Conservation (phyloP, 2,888 invertebrate species). For the Silvanus unidentatus region DNA sequence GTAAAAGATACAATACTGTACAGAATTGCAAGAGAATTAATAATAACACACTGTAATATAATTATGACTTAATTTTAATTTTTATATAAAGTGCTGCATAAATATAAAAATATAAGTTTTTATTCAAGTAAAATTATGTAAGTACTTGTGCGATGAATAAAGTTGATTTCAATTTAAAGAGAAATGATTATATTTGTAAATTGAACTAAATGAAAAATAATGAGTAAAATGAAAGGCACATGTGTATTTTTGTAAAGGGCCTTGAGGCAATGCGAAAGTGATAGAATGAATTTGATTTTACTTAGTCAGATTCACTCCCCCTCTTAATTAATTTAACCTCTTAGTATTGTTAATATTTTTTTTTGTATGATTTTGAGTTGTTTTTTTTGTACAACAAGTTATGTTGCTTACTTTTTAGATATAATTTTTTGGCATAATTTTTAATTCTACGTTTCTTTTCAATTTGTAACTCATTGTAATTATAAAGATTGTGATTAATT, state of each 20-base stretch:
- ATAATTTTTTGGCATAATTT: slow-evolving; percentile 1
- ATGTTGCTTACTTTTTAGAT: not conserved
- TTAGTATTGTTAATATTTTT: slow-evolving; percentile 5
- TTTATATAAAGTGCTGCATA: slow-evolving; percentile 21
- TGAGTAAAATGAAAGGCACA: slow-evolving; percentile 30
- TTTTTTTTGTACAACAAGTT: not conserved
- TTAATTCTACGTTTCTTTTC: not conserved
- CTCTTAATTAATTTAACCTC: slow-evolving; percentile 4
- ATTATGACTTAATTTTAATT: slow-evolving; percentile 17
- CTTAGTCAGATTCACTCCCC: slow-evolving; percentile 34
- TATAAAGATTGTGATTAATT: slow-evolving; percentile 20
- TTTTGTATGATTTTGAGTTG: not conserved
- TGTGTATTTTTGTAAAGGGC: slow-evolving; percentile 48
- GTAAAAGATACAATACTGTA: slow-evolving; percentile 26
- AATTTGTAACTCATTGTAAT: slow-evolving; percentile 12
- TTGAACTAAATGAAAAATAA: slow-evolving; percentile 10
- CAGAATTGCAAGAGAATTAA: slow-evolving; percentile 17
- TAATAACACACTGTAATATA: slow-evolving; percentile 27
- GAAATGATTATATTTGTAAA: slow-evolving; percentile 10
- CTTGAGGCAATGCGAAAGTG: slow-evolving; percentile 42
- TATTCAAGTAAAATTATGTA: slow-evolving; percentile 22
- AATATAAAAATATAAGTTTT: slow-evolving; percentile 6
- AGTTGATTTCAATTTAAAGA: not conserved
- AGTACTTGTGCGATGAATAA: slow-evolving; percentile 20
- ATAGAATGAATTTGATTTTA: slow-evolving; percentile 43